Conservation (phyloP, 2,888 invertebrate genomes). For the Hydrotaea diabolus region DNA sequence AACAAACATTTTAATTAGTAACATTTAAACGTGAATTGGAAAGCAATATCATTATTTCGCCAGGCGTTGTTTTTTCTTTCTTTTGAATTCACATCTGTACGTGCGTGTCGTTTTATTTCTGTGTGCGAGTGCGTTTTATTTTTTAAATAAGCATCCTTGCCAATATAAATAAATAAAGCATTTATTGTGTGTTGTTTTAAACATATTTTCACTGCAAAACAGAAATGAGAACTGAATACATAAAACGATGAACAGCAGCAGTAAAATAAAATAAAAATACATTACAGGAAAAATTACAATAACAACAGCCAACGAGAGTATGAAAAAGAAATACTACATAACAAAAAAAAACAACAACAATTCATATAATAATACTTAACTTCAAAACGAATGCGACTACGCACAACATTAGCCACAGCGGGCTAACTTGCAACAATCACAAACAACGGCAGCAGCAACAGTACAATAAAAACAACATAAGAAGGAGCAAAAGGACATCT, state of each 20-base stretch:
- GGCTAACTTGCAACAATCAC: constrained; percentile 68
- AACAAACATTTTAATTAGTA: constrained; percentile 57
- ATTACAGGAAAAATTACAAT: constrained; percentile 38
- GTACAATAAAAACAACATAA: constrained; percentile 46
- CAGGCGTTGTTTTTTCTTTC: constrained; percentile 14
- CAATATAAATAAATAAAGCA: constrained; percentile 2
- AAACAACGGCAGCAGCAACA: constrained; percentile 54
- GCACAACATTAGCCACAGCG: constrained; percentile 46
- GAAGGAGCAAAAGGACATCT: constrained; percentile 62
- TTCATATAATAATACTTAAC: constrained; percentile 42
- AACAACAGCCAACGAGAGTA: constrained; percentile 34
- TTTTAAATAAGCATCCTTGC: not conserved
- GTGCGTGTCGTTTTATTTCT: constrained; percentile 10
- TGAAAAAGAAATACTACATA: constrained; percentile 13
- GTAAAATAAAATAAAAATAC: constrained; percentile 10
- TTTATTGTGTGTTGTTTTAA: constrained; percentile 45
- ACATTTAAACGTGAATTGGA: constrained; percentile 56
- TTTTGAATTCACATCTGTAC: not conserved
- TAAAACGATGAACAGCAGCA: not conserved
- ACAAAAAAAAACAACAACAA: constrained; percentile 38
- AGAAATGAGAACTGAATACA: constrained; percentile 18
- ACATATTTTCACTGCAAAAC: constrained; percentile 45
- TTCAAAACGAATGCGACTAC: constrained; percentile 27
- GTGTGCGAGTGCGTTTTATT: constrained; percentile 33
- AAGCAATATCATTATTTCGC: constrained; percentile 48